A percentile compares a stretch with the other conserved stretches of the same genome.
Conservation (phyloP, 2,888 invertebrate genomes). For the Galeopsomyia nigrocyanea region DNA sequence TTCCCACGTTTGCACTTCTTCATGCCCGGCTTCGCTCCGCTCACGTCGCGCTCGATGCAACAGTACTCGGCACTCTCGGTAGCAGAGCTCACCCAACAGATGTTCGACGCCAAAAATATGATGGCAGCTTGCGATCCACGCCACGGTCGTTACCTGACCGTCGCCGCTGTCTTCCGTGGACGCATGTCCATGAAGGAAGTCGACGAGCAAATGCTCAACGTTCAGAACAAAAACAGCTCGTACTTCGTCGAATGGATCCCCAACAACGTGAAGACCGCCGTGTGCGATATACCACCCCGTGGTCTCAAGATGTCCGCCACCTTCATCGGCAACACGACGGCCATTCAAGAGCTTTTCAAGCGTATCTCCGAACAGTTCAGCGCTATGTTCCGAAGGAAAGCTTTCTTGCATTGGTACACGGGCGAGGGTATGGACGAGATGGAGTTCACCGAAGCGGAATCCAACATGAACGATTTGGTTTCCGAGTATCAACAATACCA, state of each 20-base stretch:
- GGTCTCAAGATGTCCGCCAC: constrained; percentile 96
- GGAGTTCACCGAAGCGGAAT: constrained; percentile 96
- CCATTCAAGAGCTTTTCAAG: constrained; percentile 94
- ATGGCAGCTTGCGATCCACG: constrained; percentile 85
- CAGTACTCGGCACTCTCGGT: constrained; percentile 82
- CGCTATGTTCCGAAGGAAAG: constrained; percentile 96
- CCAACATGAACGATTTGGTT: constrained; percentile 96
- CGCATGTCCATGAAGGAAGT: constrained; percentile 81
- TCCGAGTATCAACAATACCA: constrained; percentile 96
- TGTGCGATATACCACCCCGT: constrained; percentile 93
- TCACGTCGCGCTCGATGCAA: constrained; percentile 81
- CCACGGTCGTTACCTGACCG: constrained; percentile 81
- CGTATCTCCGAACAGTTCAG: constrained; percentile 92
- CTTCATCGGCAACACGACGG: constrained; percentile 93
- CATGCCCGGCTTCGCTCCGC: constrained; percentile 87
- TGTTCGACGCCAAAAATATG: constrained; percentile 87
- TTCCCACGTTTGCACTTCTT: constrained; percentile 93
- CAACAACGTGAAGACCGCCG: constrained; percentile 93
- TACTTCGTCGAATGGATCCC: constrained; percentile 91
- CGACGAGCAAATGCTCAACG: constrained; percentile 82
- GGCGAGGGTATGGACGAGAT: constrained; percentile 98
- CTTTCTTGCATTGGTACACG: constrained; percentile 98
- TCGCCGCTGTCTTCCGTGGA: constrained; percentile 81
- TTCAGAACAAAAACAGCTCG: constrained; percentile 78
- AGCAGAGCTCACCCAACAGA: constrained; percentile 84